Evolutionary conservation across 2,113 vertebrate genomes (phyloP).

Genomic region (Smithornis capensis): DNA sequence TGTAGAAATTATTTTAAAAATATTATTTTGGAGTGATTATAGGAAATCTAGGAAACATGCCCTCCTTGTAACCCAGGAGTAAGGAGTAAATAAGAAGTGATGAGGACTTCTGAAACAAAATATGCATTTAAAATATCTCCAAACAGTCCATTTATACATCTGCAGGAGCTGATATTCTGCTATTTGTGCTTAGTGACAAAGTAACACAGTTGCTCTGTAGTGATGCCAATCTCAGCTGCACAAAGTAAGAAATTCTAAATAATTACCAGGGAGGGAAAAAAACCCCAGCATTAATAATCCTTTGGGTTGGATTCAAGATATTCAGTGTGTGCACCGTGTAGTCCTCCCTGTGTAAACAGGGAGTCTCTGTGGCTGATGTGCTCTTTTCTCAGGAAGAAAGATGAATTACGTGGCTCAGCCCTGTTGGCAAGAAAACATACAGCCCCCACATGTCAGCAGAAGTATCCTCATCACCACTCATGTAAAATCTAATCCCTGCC

Average conservation of each 20-base stretch:
- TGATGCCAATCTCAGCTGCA: neutral
- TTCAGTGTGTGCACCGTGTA: neutral
- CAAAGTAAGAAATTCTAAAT: neutral
- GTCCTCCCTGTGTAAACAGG: neutral
- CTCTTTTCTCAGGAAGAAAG: neutral
- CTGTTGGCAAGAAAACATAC: constrained; percentile 18
- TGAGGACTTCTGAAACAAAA: neutral
- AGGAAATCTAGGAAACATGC: neutral
- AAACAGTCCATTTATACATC: neutral
- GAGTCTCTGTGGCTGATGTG: neutral
- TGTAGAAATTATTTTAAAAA: neutral
- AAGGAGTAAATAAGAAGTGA: neutral
- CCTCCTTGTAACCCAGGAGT: neutral
- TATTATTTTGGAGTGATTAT: neutral
- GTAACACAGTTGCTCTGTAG: neutral
- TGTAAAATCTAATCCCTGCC: constrained; percentile 58
- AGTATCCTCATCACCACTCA: constrained; percentile 48
- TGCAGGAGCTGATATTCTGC: neutral
- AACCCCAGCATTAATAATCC: neutral
- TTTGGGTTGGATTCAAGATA: neutral
- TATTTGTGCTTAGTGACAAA: neutral
- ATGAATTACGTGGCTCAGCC: constrained; percentile 48
- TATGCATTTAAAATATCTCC: neutral
- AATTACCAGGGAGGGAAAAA: neutral
- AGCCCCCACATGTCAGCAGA: constrained; percentile 43